Conservation (phyloP, 2,888 invertebrate species). For the Pycnomerus fuliginosus region DNA sequence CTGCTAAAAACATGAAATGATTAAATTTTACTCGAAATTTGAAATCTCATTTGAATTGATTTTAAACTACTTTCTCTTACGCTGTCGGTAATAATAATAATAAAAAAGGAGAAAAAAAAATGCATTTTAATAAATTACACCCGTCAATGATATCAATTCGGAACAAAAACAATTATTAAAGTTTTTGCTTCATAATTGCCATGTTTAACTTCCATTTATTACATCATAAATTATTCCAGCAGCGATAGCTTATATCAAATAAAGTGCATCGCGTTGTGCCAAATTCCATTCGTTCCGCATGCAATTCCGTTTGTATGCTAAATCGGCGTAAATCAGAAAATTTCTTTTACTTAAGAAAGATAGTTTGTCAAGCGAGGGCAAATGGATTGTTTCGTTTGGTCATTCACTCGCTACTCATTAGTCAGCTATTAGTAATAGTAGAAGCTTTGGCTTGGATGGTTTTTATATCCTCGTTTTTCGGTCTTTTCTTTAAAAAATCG, state of each 20-base stretch:
- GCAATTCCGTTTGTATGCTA: constrained; percentile 23
- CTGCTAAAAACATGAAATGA: too few species aligned
- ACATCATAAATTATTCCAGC: constrained; percentile 25
- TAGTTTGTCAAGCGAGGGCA: too few species aligned
- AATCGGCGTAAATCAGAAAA: constrained; percentile 7
- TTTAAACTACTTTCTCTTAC: too few species aligned
- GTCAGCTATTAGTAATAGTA: neutral
- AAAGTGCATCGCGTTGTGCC: constrained; percentile 26
- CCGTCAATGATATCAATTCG: constrained; percentile 7
- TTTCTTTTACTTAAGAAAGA: too few species aligned
- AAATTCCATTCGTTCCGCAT: constrained; percentile 30
- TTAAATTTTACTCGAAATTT: too few species aligned
- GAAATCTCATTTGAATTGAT: too few species aligned
- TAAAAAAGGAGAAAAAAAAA: too few species aligned
- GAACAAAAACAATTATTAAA: constrained; percentile 17
- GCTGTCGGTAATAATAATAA: too few species aligned
- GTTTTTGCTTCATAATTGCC: constrained; percentile 24
- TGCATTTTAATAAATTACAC: constrained; percentile 12
- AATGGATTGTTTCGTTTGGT: too few species aligned
- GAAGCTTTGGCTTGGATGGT: too few species aligned
- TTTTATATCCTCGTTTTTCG: too few species aligned
- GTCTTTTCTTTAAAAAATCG: too few species aligned
- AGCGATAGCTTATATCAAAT: constrained; percentile 23
- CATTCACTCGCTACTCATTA: neutral
- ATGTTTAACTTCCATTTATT: constrained; percentile 26